phyloP scores from a whole-genome alignment of 2,113 vertebrate genomes.

The Prunella himalayana region DNA sequence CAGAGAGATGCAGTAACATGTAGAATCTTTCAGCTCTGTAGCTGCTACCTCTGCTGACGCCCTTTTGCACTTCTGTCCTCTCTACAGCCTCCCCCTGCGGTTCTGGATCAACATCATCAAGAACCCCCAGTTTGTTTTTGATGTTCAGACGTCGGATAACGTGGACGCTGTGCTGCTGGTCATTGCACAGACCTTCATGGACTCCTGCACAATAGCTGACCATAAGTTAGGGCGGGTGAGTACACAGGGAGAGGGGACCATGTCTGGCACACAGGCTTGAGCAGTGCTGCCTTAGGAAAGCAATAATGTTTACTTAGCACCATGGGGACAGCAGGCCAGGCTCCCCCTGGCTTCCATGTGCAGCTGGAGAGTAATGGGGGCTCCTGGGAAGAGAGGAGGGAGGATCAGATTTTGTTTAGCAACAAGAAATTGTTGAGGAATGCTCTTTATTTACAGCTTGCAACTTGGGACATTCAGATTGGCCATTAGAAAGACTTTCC shows the following conservation, averaged over 20 bases:
- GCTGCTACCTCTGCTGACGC: background rate
- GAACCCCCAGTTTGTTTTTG: conserved; percentile 97
- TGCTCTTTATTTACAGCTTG: background rate
- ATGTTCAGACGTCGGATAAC: conserved; percentile 93
- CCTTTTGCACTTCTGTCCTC: background rate
- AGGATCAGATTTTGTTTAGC: background rate
- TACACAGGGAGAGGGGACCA: background rate
- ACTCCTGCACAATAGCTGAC: conserved; percentile 95
- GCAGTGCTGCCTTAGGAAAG: background rate
- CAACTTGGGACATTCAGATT: background rate
- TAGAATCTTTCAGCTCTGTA: background rate
- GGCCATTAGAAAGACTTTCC: background rate
- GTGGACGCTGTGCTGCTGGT: conserved; percentile 93
- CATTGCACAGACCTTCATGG: conserved; percentile 98
- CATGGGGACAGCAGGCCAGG: background rate
- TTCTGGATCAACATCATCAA: conserved; percentile 99
- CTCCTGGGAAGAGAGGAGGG: background rate
- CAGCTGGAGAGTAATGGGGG: background rate
- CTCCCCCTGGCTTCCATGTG: background rate
- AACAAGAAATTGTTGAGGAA: background rate
- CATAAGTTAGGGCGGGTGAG: conserved; percentile 96
- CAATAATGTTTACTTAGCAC: rapidly evolving
- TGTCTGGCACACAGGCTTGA: background rate
- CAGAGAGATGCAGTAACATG: background rate
- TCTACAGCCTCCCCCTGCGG: conserved; percentile 87